Evolutionary conservation across 2,797 vertebrate genomes (phyloP).

Genomic region (Discoglossus pictus): DNA sequence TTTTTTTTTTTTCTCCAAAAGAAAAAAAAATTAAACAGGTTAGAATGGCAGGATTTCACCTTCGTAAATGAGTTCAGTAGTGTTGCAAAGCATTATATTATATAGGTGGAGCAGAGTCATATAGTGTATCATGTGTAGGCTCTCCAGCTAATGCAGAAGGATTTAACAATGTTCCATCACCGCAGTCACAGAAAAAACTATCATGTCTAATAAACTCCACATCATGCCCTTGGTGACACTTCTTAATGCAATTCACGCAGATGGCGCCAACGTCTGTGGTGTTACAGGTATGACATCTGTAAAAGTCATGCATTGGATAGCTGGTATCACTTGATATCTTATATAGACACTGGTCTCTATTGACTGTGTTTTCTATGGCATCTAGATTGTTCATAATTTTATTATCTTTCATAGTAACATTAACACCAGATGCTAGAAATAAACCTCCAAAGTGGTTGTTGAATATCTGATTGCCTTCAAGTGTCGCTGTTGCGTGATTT

Average conservation of each 20-base stretch:
- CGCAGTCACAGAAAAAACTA: conserved; percentile 99
- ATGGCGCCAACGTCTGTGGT: conserved; percentile 99
- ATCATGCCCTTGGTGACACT: conserved; percentile 99
- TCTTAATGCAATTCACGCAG: conserved; percentile 99
- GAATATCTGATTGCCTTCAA: conserved; percentile 99
- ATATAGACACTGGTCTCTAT: conserved; percentile 99
- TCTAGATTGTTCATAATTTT: conserved; percentile 99
- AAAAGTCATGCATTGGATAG: conserved; percentile 99
- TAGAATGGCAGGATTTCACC: conserved; percentile 77
- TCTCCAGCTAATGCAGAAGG: conserved; percentile 99
- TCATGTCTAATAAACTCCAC: conserved; percentile 99
- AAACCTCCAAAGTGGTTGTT: conserved; percentile 98
- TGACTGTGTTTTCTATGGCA: conserved; percentile 99
- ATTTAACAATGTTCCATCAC: conserved; percentile 97
- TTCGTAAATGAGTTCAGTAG: conserved; percentile 87
- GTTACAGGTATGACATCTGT: conserved; percentile 99
- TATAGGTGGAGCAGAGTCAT: conserved; percentile 99
- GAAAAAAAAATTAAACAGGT: conserved; percentile 72
- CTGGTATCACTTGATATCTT: conserved; percentile 99
- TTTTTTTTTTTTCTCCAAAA: conserved; percentile 69
- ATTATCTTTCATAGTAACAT: conserved; percentile 99
- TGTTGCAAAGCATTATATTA: conserved; percentile 99
- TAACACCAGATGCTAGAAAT: conserved; percentile 98
- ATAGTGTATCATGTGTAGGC: conserved; percentile 99
- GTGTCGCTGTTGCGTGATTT: conserved; percentile 97